Percentiles rank a stretch among this genome's conserved stretches.
phyloP scores from a whole-genome alignment of 2,888 invertebrate species.

The Eupithecia subfuscata region DNA sequence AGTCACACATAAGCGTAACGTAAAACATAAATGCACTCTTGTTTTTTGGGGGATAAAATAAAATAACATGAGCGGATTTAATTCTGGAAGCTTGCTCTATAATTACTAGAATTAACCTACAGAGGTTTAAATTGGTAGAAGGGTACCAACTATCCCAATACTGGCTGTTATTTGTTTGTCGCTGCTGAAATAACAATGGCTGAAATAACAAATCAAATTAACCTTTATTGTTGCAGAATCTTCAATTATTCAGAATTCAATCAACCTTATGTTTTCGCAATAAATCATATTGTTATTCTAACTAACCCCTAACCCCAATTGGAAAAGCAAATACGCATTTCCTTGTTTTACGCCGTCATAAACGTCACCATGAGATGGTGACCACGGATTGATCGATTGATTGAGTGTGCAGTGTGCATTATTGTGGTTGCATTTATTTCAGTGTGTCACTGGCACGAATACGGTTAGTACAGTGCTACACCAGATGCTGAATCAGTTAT shows the following conservation, averaged over 20 bases:
- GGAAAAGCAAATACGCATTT: conserved; percentile 33
- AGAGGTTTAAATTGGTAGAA: background rate
- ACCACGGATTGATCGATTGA: conserved; percentile 42
- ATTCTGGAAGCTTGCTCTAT: too few relatives aligned
- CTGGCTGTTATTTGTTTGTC: background rate
- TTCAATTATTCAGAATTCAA: conserved; percentile 12
- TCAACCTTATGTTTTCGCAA: conserved; percentile 6
- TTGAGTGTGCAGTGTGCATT: conserved; percentile 40
- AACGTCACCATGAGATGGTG: conserved; percentile 24
- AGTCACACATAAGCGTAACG: background rate
- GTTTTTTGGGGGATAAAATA: too few relatives aligned
- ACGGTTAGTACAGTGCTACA: background rate
- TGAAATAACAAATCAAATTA: background rate
- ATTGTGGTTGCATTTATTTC: conserved; percentile 45
- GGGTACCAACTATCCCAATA: background rate
- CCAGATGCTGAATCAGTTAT: background rate
- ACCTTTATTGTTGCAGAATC: conserved; percentile 6
- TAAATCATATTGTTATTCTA: conserved; percentile 14
- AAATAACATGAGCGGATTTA: too few relatives aligned
- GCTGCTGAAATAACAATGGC: background rate
- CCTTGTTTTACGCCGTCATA: conserved; percentile 26
- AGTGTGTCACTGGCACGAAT: conserved; percentile 42
- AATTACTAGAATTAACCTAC: too few relatives aligned
- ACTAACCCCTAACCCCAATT: conserved; percentile 12
- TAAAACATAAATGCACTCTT: too few relatives aligned